These are phyloP conservation scores for Amniataba percoides DNA, from an alignment of 2,797 vertebrate species.

Conservation along the genomic window DNA sequence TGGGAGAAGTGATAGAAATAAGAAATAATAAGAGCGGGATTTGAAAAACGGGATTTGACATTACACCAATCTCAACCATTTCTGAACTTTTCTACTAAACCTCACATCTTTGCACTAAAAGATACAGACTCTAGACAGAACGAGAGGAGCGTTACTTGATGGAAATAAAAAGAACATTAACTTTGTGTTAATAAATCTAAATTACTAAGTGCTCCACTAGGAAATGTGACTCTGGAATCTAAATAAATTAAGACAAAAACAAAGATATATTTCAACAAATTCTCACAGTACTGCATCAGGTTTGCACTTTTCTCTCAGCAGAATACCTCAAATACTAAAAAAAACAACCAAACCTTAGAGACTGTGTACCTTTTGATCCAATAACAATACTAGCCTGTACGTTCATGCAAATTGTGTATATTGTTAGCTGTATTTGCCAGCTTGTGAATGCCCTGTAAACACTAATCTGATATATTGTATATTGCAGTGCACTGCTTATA, in stretches of 20 bases:
- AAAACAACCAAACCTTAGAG: neutral
- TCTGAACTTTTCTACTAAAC: neutral
- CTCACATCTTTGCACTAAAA: neutral
- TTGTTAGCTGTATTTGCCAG: constrained; percentile 46
- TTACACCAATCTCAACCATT: neutral
- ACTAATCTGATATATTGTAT: constrained; percentile 30
- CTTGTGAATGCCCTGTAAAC: constrained; percentile 39
- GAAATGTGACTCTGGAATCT: neutral
- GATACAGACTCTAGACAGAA: neutral
- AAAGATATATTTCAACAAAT: neutral
- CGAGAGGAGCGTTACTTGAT: neutral
- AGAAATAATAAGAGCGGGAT: constrained; percentile 14
- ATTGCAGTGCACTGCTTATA: constrained; percentile 12
- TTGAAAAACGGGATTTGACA: constrained; percentile 34
- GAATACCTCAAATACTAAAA: neutral
- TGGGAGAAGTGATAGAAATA: constrained; percentile 33
- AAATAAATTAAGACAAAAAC: neutral
- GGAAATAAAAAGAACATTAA: constrained; percentile 2
- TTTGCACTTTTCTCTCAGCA: neutral
- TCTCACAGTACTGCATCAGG: neutral
- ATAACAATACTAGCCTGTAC: constrained; percentile 1
- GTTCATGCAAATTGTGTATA: constrained; percentile 31
- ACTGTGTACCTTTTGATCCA: constrained; percentile 17
- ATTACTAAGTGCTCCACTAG: neutral
- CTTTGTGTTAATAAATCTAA: neutral